A percentile compares a stretch with the other conserved stretches of the same genome.
Conservation (phyloP, 2,888 invertebrate species). For the Exephanes ischioxanthus region DNA sequence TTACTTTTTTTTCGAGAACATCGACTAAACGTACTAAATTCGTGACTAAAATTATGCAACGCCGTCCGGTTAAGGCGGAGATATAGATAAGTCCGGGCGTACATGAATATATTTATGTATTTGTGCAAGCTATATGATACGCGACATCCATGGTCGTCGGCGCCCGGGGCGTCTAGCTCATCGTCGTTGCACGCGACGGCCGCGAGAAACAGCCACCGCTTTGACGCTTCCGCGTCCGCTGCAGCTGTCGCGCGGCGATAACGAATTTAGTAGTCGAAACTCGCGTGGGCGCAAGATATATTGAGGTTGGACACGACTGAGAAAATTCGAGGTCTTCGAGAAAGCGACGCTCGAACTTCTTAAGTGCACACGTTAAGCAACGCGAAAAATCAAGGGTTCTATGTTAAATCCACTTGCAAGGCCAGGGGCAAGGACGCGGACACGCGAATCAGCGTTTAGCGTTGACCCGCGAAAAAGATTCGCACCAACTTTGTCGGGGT, state of each 20-base stretch:
- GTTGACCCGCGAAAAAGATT: conserved; percentile 20
- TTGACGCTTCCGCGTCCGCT: conserved; percentile 50
- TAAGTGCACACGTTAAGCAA: conserved; percentile 16
- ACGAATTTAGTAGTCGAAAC: conserved; percentile 48
- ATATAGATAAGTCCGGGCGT: conserved; percentile 14
- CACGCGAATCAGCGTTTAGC: conserved; percentile 14
- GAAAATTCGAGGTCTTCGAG: conserved; percentile 41
- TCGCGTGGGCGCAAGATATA: conserved; percentile 25
- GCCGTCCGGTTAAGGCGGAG: conserved; percentile 35
- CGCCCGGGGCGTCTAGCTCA: conserved; percentile 50
- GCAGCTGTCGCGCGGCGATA: conserved; percentile 62
- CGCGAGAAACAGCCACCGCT: conserved; percentile 38
- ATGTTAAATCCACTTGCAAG: conserved; percentile 22
- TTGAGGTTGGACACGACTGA: conserved; percentile 33
- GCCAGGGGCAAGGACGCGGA: conserved; percentile 40
- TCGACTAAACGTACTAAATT: conserved; percentile 23
- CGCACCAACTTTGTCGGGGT: not conserved
- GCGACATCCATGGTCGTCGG: conserved; percentile 47
- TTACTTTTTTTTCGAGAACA: conserved; percentile 15
- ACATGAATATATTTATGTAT: not conserved
- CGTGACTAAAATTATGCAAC: conserved; percentile 57
- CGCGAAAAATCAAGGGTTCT: conserved; percentile 1
- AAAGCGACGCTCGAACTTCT: conserved; percentile 25
- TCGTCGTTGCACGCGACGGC: conserved; percentile 56
- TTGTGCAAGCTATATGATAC: conserved; percentile 3